A percentile compares a stretch with the other conserved stretches of the same genome.
phyloP scores from a whole-genome alignment of 2,797 vertebrate species.

The Setipinna tenuifilis region DNA sequence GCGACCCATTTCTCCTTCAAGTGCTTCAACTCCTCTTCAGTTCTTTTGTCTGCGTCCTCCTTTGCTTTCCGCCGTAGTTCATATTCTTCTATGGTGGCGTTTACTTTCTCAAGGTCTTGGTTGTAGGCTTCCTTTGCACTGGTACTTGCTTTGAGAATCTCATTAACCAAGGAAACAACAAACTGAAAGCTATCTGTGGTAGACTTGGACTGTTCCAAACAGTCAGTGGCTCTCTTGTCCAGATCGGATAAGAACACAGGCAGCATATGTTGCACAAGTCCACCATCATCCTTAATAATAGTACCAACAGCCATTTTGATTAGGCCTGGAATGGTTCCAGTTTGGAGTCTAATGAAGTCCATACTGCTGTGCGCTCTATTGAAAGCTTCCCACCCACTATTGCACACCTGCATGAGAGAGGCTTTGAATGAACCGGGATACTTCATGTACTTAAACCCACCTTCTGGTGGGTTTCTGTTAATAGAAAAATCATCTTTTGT shows the following conservation, averaged over 20 bases:
- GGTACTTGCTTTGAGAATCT: constrained; percentile 52
- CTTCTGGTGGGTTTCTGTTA: constrained; percentile 17
- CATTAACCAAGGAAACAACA: constrained; percentile 51
- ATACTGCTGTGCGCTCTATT: too few relatives aligned
- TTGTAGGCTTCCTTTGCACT: constrained; percentile 39
- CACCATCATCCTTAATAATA: too few relatives aligned
- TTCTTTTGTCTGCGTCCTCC: neutral
- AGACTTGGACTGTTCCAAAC: constrained; percentile 22
- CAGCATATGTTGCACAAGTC: neutral
- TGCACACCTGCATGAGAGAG: constrained; percentile 29
- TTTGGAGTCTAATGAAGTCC: too few relatives aligned
- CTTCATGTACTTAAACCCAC: constrained; percentile 32
- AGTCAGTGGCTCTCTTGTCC: constrained; percentile 33
- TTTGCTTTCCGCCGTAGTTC: constrained; percentile 25
- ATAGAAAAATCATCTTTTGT: too few relatives aligned
- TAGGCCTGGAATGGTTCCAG: too few relatives aligned
- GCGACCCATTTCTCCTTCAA: constrained; percentile 14
- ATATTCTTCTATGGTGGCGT: constrained; percentile 22
- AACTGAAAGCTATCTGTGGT: constrained; percentile 30
- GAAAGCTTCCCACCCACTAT: too few relatives aligned
- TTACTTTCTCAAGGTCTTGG: constrained; percentile 19
- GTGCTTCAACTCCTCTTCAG: neutral
- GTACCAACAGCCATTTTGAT: too few relatives aligned
- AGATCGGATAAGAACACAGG: constrained; percentile 35
- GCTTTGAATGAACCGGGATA: constrained; percentile 54